A percentile compares a stretch with the other conserved stretches of the same genome.
These are phyloP conservation scores for Onychomys leucogaster DNA, from an alignment of 2,797 vertebrate genomes.

Conservation along the genomic window DNA sequence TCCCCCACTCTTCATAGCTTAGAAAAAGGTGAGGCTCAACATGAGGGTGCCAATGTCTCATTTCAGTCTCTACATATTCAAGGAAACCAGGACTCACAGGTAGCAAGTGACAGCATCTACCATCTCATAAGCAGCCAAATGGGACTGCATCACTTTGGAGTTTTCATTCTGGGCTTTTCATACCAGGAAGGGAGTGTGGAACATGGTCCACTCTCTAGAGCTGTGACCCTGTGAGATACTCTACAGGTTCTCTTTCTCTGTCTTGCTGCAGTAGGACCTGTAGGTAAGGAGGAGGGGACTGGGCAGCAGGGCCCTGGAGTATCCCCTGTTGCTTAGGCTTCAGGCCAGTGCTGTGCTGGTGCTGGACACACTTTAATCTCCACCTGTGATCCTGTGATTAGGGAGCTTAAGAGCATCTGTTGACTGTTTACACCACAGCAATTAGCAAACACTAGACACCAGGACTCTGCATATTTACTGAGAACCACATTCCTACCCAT, in stretches of 20 bases:
- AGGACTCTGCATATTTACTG: background rate
- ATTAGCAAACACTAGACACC: background rate
- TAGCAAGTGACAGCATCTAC: background rate
- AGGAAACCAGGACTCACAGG: background rate
- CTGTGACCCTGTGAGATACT: accelerated
- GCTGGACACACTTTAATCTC: background rate
- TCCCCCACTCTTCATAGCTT: background rate
- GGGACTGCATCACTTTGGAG: background rate
- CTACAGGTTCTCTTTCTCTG: background rate
- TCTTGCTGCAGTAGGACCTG: accelerated
- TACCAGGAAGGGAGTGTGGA: background rate
- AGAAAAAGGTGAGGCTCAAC: background rate
- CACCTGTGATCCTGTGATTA: background rate
- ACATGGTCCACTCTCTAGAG: background rate
- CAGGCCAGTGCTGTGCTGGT: background rate
- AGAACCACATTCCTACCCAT: background rate
- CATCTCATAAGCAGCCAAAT: no score
- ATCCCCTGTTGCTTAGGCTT: background rate
- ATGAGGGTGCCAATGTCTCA: background rate
- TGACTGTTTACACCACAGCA: background rate
- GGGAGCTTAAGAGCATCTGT: background rate
- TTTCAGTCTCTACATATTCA: background rate
- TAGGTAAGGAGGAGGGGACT: background rate
- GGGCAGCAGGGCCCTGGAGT: background rate
- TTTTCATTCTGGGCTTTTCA: background rate